These are phyloP conservation scores for Anthophora plumipes DNA, from an alignment of 2,888 invertebrate species.

Conservation along the genomic window DNA sequence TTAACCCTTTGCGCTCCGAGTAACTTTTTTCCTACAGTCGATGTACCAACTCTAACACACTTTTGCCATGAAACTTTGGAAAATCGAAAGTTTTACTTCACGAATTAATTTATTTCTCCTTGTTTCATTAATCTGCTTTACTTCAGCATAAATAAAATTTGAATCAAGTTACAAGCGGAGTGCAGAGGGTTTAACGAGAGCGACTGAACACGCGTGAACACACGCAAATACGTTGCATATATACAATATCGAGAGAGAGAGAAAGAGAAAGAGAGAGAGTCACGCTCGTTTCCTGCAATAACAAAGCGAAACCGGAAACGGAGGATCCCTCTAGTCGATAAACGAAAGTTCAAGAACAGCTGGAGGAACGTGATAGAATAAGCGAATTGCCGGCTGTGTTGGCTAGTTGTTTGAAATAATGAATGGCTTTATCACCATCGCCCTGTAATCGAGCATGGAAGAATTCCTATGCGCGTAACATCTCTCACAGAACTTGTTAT, in stretches of 20 bases:
- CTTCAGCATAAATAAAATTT: no score
- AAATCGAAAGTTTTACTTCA: no score
- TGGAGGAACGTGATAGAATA: slow-evolving; percentile 22
- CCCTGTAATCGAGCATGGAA: slow-evolving; percentile 1
- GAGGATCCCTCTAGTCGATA: not conserved
- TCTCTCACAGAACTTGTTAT: slow-evolving; percentile 6
- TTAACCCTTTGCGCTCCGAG: no score
- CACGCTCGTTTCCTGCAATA: slow-evolving; percentile 43
- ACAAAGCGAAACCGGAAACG: not conserved
- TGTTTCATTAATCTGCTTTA: no score
- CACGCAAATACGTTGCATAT: slow-evolving; percentile 14
- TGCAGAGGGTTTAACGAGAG: no score
- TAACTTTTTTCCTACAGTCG: no score
- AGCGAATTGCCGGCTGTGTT: slow-evolving; percentile 6
- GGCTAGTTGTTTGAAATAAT: slow-evolving; percentile 18
- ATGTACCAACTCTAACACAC: no score
- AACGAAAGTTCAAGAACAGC: not conserved
- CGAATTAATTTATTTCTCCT: no score
- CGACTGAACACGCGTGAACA: slow-evolving; percentile 7
- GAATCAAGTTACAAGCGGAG: no score
- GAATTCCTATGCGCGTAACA: slow-evolving; percentile 5
- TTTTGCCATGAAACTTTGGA: no score
- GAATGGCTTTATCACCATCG: slow-evolving; percentile 21
- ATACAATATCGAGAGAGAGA: slow-evolving; percentile 25
- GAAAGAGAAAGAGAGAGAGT: no score